A percentile compares a stretch with the other conserved stretches of the same genome.
Evolutionary conservation across 2,797 vertebrate genomes (phyloP).

Genomic region (Notamacropus eugenii): DNA sequence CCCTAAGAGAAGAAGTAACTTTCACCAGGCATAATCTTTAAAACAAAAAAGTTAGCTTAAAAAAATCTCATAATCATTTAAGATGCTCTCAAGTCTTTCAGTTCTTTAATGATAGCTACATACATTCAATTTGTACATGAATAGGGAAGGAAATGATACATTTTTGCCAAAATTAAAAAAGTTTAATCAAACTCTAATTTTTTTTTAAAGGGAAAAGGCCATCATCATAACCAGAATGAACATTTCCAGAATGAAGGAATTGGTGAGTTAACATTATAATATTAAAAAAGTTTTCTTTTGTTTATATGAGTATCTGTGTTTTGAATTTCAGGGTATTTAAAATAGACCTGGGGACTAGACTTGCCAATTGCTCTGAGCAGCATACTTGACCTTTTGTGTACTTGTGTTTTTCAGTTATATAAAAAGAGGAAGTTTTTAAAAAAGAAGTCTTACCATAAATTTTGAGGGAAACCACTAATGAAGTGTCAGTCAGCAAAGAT

Average conservation of each 20-base stretch:
- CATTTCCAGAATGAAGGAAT: slow-evolving; percentile 96
- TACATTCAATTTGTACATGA: slow-evolving; percentile 39
- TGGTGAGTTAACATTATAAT: slow-evolving; percentile 86
- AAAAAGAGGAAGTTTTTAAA: neutral
- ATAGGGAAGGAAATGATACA: slow-evolving; percentile 31
- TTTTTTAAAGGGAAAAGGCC: slow-evolving; percentile 91
- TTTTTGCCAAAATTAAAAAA: slow-evolving; percentile 53
- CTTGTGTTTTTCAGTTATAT: neutral
- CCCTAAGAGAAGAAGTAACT: neutral
- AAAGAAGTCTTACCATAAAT: neutral
- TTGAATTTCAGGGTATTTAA: neutral
- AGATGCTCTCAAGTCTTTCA: neutral
- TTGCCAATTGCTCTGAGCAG: neutral
- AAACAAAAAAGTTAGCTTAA: slow-evolving; percentile 7
- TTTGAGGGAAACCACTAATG: neutral
- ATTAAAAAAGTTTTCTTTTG: neutral
- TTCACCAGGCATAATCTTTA: neutral
- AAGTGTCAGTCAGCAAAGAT: neutral
- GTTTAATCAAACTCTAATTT: slow-evolving; percentile 50
- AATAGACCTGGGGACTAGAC: neutral
- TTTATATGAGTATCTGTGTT: neutral
- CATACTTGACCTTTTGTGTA: neutral
- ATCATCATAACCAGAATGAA: slow-evolving; percentile 93
- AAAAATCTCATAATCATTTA: neutral
- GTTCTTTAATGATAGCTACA: slow-evolving; percentile 28